Percentiles rank a stretch among this genome's conserved stretches.
phyloP scores from a whole-genome alignment of 2,113 vertebrate genomes.

The Hylia prasina region DNA sequence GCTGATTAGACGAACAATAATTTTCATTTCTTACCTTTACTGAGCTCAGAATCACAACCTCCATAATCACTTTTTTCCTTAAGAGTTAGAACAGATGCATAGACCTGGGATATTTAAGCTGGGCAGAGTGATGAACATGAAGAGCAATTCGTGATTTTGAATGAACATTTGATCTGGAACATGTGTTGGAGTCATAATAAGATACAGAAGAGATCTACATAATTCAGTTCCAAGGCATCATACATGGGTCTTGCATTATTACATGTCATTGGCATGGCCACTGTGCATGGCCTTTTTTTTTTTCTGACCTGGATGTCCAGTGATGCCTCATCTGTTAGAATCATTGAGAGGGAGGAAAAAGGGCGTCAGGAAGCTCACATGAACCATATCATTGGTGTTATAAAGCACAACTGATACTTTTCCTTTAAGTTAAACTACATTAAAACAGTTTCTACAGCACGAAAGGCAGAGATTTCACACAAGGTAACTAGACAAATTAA shows the following conservation, averaged over 20 bases:
- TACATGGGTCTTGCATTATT: background rate
- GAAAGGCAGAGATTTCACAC: background rate
- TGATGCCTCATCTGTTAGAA: background rate
- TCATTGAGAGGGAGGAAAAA: background rate
- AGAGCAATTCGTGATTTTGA: background rate
- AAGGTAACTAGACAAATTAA: background rate
- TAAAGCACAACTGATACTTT: background rate
- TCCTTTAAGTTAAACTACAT: background rate
- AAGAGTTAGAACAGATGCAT: background rate
- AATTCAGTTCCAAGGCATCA: background rate
- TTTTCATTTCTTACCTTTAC: background rate
- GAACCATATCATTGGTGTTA: fast-evolving
- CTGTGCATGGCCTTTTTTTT: background rate
- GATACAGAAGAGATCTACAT: background rate
- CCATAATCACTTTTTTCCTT: background rate
- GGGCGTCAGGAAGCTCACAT: background rate
- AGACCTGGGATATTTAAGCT: background rate
- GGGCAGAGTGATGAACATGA: background rate
- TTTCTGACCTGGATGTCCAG: background rate
- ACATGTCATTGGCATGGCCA: background rate
- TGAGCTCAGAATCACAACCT: background rate
- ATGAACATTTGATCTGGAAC: background rate
- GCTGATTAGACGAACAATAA: background rate
- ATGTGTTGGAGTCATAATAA: background rate
- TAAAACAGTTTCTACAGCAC: background rate